Percentiles rank a stretch among this genome's conserved stretches.
phyloP scores from a whole-genome alignment of 1,140 invertebrate species.

The Platyura marginata region DNA sequence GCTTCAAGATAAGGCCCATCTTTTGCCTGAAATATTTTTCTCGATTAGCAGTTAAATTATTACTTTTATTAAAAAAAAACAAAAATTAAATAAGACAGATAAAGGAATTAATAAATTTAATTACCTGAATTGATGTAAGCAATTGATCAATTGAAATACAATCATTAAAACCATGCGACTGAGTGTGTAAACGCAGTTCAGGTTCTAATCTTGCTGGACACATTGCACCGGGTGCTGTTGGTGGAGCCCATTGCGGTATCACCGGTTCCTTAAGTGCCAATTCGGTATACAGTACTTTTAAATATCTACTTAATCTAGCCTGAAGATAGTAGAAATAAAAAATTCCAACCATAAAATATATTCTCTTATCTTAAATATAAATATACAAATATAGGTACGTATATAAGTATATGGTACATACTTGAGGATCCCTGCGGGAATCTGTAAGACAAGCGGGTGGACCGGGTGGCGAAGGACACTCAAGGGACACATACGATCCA shows the following conservation, averaged over 20 bases:
- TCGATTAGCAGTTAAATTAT: neutral
- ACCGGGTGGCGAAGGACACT: conserved; percentile 9
- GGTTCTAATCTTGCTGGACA: conserved; percentile 28
- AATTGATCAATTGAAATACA: conserved; percentile 26
- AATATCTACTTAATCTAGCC: conserved; percentile 15
- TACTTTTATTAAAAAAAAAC: neutral
- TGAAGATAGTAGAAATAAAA: neutral
- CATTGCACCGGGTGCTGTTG: conserved; percentile 23
- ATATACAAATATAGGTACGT: neutral
- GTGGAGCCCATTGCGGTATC: conserved; percentile 25
- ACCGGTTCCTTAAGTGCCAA: conserved; percentile 25
- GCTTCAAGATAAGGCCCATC: conserved; percentile 27
- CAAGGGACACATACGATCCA: conserved; percentile 8
- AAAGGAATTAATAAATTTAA: conserved; percentile 1
- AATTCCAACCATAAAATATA: neutral
- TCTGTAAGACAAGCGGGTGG: conserved; percentile 6
- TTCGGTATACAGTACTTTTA: conserved; percentile 27
- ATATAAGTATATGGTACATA: neutral
- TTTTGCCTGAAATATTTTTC: conserved; percentile 16
- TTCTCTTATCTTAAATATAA: neutral
- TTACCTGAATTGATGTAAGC: conserved; percentile 24
- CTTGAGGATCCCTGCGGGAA: conserved; percentile 6
- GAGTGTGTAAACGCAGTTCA: conserved; percentile 24
- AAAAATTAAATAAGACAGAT: neutral
- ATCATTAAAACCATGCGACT: conserved; percentile 22